Evolutionary conservation across 2,888 invertebrate genomes (phyloP).

Genomic region (Platerodrilus igneus): DNA sequence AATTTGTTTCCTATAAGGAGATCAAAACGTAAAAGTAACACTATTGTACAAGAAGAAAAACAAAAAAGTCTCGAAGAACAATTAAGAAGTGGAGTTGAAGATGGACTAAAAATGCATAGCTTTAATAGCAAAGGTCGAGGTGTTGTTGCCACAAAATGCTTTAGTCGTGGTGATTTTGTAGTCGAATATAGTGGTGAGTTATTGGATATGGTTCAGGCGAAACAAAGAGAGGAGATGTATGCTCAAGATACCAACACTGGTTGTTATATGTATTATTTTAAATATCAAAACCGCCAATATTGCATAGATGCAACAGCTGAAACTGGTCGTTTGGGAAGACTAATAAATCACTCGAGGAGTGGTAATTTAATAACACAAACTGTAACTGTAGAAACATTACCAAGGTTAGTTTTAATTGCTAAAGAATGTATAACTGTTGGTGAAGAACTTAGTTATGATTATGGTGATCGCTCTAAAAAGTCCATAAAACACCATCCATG

Average conservation of each 20-base stretch:
- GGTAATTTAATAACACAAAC: slow-evolving; percentile 90
- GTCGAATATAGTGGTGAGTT: slow-evolving; percentile 96
- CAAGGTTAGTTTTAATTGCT: slow-evolving; percentile 85
- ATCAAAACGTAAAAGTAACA: slow-evolving; percentile 80
- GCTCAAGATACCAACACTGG: slow-evolving; percentile 81
- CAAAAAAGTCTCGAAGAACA: slow-evolving; percentile 74
- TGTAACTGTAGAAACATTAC: slow-evolving; percentile 68
- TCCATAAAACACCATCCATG: slow-evolving; percentile 91
- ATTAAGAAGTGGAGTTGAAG: slow-evolving; percentile 70
- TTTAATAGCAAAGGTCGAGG: slow-evolving; percentile 91
- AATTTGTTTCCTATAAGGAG: slow-evolving; percentile 85
- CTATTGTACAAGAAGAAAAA: slow-evolving; percentile 78
- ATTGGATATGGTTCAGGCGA: slow-evolving; percentile 77
- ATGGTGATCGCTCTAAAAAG: slow-evolving; percentile 92
- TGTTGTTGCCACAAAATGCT: slow-evolving; percentile 74
- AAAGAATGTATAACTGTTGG: slow-evolving; percentile 79
- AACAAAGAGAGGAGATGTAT: slow-evolving; percentile 76
- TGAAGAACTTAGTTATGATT: slow-evolving; percentile 94
- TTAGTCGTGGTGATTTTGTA: slow-evolving; percentile 88
- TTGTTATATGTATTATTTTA: slow-evolving; percentile 99
- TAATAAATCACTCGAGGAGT: slow-evolving; percentile 93
- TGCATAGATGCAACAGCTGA: slow-evolving; percentile 97
- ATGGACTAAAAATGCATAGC: slow-evolving; percentile 72
- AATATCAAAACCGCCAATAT: slow-evolving; percentile 82
- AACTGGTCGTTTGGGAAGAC: slow-evolving; percentile 79